These are phyloP conservation scores for human (Homo sapiens) DNA, from an alignment of 2,113 vertebrate genomes.

Conservation along the genomic window DNA sequence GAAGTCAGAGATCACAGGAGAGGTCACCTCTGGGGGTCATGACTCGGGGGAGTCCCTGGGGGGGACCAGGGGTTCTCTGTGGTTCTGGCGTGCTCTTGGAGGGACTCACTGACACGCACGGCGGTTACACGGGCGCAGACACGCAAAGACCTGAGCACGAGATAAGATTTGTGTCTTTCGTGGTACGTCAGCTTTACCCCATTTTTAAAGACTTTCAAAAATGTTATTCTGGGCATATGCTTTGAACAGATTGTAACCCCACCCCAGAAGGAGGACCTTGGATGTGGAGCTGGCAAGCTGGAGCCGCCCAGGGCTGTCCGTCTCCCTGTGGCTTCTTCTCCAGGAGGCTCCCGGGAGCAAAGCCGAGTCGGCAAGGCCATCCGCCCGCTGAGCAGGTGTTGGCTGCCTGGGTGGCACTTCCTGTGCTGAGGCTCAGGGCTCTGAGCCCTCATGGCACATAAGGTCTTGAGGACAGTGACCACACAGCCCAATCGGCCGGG, in stretches of 20 bases:
- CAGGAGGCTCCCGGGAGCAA: not conserved
- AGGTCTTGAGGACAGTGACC: not conserved
- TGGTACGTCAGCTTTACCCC: too few relatives aligned
- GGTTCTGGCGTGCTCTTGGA: rapidly evolving
- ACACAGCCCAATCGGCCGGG: rapidly evolving
- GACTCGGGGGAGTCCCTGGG: not conserved
- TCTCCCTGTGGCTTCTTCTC: not conserved
- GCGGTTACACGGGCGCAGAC: not conserved
- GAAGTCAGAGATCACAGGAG: not conserved
- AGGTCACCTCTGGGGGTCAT: not conserved
- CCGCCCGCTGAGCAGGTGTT: rapidly evolving
- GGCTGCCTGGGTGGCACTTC: rapidly evolving
- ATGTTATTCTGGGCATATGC: not conserved
- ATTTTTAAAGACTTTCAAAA: not conserved
- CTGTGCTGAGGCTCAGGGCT: not conserved
- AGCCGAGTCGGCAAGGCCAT: rapidly evolving
- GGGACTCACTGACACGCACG: rapidly evolving
- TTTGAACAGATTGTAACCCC: slow-evolving; percentile 65
- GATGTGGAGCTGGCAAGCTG: not conserved
- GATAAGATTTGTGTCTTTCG: not conserved
- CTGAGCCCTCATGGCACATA: rapidly evolving
- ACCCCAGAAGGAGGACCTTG: slow-evolving; percentile 28
- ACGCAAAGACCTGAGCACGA: rapidly evolving
- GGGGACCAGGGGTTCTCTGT: not conserved
- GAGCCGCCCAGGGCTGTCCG: not conserved